Evolutionary conservation across 2,797 vertebrate species (phyloP), one percentile per base, ranked within the genome.

Genomic region (Pangasius krempfi): DNA sequence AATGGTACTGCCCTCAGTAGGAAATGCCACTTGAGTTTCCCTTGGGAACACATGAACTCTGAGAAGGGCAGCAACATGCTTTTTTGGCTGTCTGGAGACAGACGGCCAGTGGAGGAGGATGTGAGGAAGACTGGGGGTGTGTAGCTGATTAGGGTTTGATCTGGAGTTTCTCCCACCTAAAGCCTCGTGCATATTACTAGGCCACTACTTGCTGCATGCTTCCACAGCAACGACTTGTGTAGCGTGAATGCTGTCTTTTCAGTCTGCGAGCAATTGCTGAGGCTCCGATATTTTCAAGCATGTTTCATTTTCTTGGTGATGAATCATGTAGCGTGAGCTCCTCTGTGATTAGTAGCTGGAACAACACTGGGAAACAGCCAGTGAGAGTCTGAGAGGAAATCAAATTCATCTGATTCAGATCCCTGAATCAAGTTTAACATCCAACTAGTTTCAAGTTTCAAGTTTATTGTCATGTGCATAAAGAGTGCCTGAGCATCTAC

Each of bases 1-100:
- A 88, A 89, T 81, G 86, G 90, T 83, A 33, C 64, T 90, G 87
- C 87, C 90, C 78, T 89, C 70, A 85, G 88, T 91, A 86, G 87
- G 88, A 91, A 92, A 91, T 91, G 89, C 75, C 90, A 88, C 90
- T 92, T 86, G 87, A 90, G 89, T 87, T 87, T 87, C 86, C 89
- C 89, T 73, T 40, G 89, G 86, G 86, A 89, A 89, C 86, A 60
- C 83, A 80, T 86, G 88, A 90, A 86, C 88, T 88, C 79, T 86
- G 52, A 75, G 58, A 86, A 85, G 81, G 79, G 50, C 86, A 82
- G 75, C 78, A 80, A 75, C 60, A 72, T 83, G 80, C 85, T 78
- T 72, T 82, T 50, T 80, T 84, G 33, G n/a, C 87, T 64, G 88
- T 84, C 84, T 66, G 80, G 88, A 90, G 91, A 90, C 88, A 88